A percentile compares a stretch with the other conserved stretches of the same genome.
Evolutionary conservation across 2,797 vertebrate genomes (phyloP).

Genomic region (Hirundo rustica): DNA sequence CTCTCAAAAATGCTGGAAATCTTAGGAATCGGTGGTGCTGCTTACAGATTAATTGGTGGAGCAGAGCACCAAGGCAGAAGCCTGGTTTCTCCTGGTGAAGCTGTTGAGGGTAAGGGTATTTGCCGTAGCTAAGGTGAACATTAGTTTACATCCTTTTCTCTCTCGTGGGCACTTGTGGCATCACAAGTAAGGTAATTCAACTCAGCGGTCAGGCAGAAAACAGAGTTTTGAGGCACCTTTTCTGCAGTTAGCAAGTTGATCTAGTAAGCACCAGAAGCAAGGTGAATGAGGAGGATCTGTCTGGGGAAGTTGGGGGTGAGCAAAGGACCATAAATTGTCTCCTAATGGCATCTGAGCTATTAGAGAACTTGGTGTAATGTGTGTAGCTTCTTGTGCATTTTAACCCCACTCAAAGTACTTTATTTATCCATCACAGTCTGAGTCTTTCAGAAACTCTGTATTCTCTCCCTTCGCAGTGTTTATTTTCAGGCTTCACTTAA

Average conservation of each 20-base stretch:
- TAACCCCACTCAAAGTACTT: neutral
- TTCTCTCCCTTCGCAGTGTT: neutral
- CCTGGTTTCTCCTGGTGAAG: neutral
- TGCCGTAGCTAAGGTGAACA: neutral
- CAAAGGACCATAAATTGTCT: neutral
- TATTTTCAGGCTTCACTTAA: neutral
- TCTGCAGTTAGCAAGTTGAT: neutral
- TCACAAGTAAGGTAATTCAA: neutral
- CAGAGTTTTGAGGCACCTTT: neutral
- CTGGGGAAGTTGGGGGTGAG: neutral
- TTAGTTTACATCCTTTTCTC: neutral
- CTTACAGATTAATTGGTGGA: neutral
- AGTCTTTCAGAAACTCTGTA: neutral
- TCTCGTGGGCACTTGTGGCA: neutral
- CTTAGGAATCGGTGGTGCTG: neutral
- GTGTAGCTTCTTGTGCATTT: neutral
- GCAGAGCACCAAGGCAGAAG: neutral
- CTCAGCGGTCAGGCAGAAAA: neutral
- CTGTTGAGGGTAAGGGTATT: neutral
- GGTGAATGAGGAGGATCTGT: neutral
- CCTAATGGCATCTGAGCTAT: neutral
- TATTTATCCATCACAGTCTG: neutral
- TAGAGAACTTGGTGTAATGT: neutral
- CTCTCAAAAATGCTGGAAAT: neutral
- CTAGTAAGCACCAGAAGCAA: neutral